Base-by-base conservation (phyloP, 2,797 vertebrate genomes). In the Anniella stebbinsi region DNA sequence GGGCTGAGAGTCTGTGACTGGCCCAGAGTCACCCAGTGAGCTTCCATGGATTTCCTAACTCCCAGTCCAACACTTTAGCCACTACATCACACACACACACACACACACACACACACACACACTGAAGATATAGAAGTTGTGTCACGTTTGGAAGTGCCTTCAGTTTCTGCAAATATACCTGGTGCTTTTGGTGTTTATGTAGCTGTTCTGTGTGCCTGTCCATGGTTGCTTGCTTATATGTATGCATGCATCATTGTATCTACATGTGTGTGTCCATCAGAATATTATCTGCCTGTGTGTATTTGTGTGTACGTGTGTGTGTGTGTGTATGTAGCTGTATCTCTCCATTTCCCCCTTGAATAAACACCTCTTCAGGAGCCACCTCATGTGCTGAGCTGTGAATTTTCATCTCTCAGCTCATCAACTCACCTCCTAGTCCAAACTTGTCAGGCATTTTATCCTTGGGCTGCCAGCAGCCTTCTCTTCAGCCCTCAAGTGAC, bases 341-440 rank as follows among this genome's bases (percentile, higher is more conserved):
- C 86, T 75, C 84, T 87, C 13, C 9, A 89, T 88, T 38, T 48
- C 84, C 90, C 94, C 80, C 90, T 93, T 75, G 0, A 84, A 36
- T 92, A 94, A 95, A 96, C 95, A 95, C 91, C 38, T 91, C 92
- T 77, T 89, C 87, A 1, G 91, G 91, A 86, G 94, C 93, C 93
- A 93, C 18, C 1, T 9, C 76, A 0, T 93, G 90, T 88, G 94
- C 93, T 70, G 96, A 96, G 96, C 96, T 97, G 97, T 93, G 95
- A 95, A 95, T 94, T 96, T 96, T 97, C 96, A 96, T 89, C 94
- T 97, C 96, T 96, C 97, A 97, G 96, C 96, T 97, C 96, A 97
- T 97, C 96, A 97, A 96, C 96, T 96, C 95, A 92, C 94, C 92
- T 67, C 91, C 95, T 94, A 96, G 96, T 95, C 96, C 96, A 97